Base-by-base conservation (phyloP, 2,888 invertebrate genomes). In the Drosophila phalerata region DNA sequence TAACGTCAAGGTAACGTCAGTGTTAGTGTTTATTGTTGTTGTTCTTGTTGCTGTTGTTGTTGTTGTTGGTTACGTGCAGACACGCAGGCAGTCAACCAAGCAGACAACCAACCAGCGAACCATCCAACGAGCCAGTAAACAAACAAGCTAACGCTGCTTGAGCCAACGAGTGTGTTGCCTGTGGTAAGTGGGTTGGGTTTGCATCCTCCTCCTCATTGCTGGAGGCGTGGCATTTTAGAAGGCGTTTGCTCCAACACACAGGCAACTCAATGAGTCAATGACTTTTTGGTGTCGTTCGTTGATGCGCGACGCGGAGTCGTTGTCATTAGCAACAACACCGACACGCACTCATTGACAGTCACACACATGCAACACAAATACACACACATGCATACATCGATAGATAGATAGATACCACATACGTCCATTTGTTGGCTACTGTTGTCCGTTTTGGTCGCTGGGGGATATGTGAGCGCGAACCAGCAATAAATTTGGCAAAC, bases 251-350 rank as follows among this genome's bases (percentile, higher is more conserved):
- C 42, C 61, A 52, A 55, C 32, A 22, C 45, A 22, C 45, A 45
- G 32, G 13, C 76, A 82, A 82, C 84, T 85, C 84, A 85, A 85
- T 78, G 84, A 85, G 84, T 85, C 84, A 85, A 85, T 85, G 84
- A 85, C 84, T 87, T 85, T 85, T 72, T 85, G 87, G 87, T 85
- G 84, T 85, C 79, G 84, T 63, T 79, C 87, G 85, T 82, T 85
- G 84, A 85, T 85, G 84, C 85, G 87, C 82, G 79, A 72, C 81
- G 76, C 85, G 82, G 85, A 66, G 60, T 76, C 87, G 87, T 85
- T 85, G 84, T 85, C 84, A 87, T 85, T 85, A 85, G 87, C 82
- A 85, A 87, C 84, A 85, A 84, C 81, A 79, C 73, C 69, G 69
- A 73, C 74, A 85, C 73, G 80, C 85, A 73, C 77, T 68, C 77